Conservation (phyloP, 1,140 invertebrate genomes). For the Stegodyphus dumicola region DNA sequence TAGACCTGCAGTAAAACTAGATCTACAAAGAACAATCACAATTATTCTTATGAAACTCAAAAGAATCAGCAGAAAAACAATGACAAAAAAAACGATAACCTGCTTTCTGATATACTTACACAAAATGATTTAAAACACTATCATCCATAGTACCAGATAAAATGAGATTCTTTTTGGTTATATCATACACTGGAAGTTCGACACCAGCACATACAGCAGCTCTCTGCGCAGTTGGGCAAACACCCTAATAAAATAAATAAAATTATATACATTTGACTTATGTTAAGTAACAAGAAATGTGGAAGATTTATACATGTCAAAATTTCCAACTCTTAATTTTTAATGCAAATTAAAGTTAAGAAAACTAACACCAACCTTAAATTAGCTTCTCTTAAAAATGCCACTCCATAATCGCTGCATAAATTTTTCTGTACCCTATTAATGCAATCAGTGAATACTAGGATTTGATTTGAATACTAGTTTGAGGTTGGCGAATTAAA, state of each 20-base stretch:
- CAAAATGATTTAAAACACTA: constrained; percentile 85
- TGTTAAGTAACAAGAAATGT: no score
- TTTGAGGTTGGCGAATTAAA: no score
- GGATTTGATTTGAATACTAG: no score
- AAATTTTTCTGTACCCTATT: no score
- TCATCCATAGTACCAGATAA: constrained; percentile 77
- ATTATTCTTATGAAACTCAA: neutral
- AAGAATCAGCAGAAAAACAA: neutral
- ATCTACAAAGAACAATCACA: constrained; percentile 71
- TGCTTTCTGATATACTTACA: constrained; percentile 74
- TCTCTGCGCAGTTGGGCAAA: constrained; percentile 89
- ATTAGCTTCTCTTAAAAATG: no score
- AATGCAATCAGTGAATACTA: no score
- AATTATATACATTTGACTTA: constrained; percentile 42
- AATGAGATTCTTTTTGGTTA: constrained; percentile 83
- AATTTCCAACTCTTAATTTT: no score
- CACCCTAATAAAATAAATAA: constrained; percentile 75
- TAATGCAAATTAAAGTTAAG: no score
- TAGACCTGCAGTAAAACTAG: constrained; percentile 90
- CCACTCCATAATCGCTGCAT: no score
- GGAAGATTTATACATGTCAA: no score
- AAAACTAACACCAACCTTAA: no score
- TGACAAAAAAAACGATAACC: neutral
- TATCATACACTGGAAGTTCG: constrained; percentile 93
- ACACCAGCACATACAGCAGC: constrained; percentile 92